phyloP scores from a whole-genome alignment of 2,888 invertebrate genomes.

The Microlaimidae sp. region DNA sequence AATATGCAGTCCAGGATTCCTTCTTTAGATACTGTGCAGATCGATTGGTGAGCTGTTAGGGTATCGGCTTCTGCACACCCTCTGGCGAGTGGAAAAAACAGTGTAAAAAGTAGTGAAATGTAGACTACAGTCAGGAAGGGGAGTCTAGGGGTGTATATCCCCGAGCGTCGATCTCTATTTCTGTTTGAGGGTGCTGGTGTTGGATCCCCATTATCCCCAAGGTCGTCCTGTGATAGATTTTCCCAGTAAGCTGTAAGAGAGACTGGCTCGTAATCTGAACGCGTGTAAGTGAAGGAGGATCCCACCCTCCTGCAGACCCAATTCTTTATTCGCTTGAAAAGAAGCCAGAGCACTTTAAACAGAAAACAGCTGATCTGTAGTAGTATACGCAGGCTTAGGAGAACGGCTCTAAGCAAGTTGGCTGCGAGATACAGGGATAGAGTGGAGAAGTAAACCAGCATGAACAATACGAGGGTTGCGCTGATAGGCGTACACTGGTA shows the following conservation, averaged over 20 bases:
- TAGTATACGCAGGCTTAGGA: background rate
- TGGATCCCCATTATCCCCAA: too few relatives aligned
- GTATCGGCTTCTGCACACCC: background rate
- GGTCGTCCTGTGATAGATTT: background rate
- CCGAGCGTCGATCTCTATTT: too few relatives aligned
- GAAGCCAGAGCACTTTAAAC: too few relatives aligned
- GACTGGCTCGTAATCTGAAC: background rate
- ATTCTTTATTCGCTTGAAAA: too few relatives aligned
- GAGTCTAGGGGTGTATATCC: background rate
- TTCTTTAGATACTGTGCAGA: background rate
- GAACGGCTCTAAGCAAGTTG: too few relatives aligned
- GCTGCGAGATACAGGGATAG: background rate
- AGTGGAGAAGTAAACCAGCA: background rate
- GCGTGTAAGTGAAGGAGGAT: background rate
- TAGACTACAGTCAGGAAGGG: background rate
- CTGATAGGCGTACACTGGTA: background rate
- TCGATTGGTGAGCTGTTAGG: background rate
- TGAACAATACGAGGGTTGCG: background rate
- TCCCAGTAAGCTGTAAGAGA: background rate
- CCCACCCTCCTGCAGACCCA: background rate
- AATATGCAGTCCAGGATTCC: background rate
- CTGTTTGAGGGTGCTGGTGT: too few relatives aligned
- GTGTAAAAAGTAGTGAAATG: background rate
- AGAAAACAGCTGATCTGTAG: background rate
- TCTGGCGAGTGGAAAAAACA: background rate